A percentile compares a stretch with the other conserved stretches of the same genome.
Conservation (phyloP, 2,113 vertebrate species). For the Onychostoma macrolepis region DNA sequence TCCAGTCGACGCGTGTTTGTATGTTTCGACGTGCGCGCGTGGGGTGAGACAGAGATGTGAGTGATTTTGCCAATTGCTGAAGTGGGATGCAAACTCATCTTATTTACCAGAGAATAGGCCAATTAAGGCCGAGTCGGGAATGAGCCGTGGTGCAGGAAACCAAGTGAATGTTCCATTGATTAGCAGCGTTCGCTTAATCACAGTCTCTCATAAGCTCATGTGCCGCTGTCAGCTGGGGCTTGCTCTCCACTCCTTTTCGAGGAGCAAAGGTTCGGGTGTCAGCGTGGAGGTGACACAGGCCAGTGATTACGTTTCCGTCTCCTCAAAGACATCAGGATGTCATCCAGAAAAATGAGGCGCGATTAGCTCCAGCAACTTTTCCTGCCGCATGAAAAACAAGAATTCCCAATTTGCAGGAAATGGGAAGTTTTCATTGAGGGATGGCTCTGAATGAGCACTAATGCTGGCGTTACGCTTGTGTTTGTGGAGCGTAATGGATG, state of each 20-base stretch:
- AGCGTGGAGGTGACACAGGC: constrained; percentile 58
- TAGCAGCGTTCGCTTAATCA: constrained; percentile 82
- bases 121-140: constrained; percentile 72
- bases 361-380: constrained; percentile 57
- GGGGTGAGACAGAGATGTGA: constrained; percentile 25
- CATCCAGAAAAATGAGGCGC: constrained; percentile 54
- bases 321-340: constrained; percentile 58
- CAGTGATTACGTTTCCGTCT: constrained; percentile 63
- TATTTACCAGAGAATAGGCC: constrained; percentile 78
- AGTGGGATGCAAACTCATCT: constrained; percentile 76
- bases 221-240: constrained; percentile 77
- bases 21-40: constrained; percentile 45
- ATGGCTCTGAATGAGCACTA: constrained; percentile 55
- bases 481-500: constrained; percentile 53
- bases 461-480: constrained; percentile 45
- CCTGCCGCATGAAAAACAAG: constrained; percentile 49
- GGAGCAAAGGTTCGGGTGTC: constrained; percentile 57
- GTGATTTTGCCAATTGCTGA: constrained; percentile 62
- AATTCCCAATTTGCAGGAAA: constrained; percentile 57
- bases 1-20: constrained; percentile 44
- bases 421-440: constrained; percentile 51
- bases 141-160: constrained; percentile 79
- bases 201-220: constrained; percentile 77
- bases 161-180: constrained; percentile 82
- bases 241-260: constrained; percentile 66